Base-by-base conservation (phyloP, 1,140 invertebrate genomes). In the Pomacea maculata region DNA sequence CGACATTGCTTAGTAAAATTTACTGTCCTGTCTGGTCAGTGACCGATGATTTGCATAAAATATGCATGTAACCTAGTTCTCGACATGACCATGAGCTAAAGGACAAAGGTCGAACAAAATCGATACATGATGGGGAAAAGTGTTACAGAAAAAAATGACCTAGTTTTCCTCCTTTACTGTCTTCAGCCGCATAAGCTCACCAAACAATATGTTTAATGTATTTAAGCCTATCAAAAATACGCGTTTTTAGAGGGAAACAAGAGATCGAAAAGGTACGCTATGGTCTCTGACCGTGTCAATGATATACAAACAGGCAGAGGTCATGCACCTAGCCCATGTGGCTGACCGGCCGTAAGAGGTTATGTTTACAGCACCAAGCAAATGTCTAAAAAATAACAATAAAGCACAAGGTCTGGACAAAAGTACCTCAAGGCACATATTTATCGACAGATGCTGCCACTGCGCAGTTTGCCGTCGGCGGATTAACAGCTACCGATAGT, bases 11-110 rank as follows among this genome's bases (percentile, higher is more conserved):
- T 45, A 45, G 34, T 61, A 61, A 61, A 61, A 17, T 61, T 17
- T 61, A 54, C 61, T 21, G 55, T 57, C 70, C 77, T 64, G 5
- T 34, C 79, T 74, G 79, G 75, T 83, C 82, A 80, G 63, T 85
- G 84, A 83, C 82, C 82, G 80, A 81, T 85, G 77, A 87, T 90
- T 89, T 88, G 84, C 88, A 89, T 89, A 89, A 89, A 86, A 83
- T 90, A 90, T 89, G 82, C 88, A 86, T 75, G 72, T 85, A 85
- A 89, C 88, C 87, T 82, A 89, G 70, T 85, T 87, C 81, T 82
- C 71, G 73, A 29, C 78, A 77, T 85, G 85, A 86, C 85, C 85
- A 83, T 84, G 85, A 84, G 85, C 80, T 79, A 88, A 87, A 88
- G 86, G 87, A 88, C 86, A 88, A 88, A 88, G 87, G 87, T 88